A percentile compares a stretch with the other conserved stretches of the same genome.
Conservation (phyloP, 2,113 vertebrate species). For the Melanocharis versteri region DNA sequence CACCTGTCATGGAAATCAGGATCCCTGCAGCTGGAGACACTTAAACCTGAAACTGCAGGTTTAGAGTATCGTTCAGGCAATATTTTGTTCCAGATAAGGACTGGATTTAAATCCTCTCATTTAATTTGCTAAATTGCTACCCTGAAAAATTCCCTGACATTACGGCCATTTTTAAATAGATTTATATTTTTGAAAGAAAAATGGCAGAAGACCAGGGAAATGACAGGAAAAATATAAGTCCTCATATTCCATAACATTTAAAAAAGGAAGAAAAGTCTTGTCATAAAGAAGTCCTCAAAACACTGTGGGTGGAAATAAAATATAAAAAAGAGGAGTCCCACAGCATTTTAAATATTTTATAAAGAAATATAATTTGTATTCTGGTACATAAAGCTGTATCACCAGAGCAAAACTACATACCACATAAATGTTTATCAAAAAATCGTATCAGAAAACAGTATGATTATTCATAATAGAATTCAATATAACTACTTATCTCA, state of each 20-base stretch:
- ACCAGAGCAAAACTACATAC: background rate
- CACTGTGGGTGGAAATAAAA: background rate
- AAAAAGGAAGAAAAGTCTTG: background rate
- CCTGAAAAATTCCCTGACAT: background rate
- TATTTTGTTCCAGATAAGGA: background rate
- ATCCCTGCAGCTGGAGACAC: background rate
- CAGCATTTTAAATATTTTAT: conserved; percentile 45
- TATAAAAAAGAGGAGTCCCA: background rate
- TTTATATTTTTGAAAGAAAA: background rate
- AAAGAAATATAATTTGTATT: conserved; percentile 28
- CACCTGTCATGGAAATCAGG: background rate
- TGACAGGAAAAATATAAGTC: background rate
- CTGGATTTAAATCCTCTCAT: background rate
- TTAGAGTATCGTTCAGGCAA: background rate
- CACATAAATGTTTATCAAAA: background rate
- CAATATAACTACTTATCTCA: background rate
- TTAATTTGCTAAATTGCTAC: background rate
- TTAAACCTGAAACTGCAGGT: background rate
- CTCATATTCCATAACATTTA: background rate
- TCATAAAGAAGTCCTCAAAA: background rate
- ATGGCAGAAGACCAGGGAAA: background rate
- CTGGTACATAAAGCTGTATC: background rate
- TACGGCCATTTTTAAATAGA: background rate
- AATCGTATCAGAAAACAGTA: background rate
- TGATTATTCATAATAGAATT: background rate